Percentiles rank a stretch among this genome's conserved stretches.
Conservation (phyloP, 1,140 invertebrate genomes). For the Drosophila fuyamai region DNA sequence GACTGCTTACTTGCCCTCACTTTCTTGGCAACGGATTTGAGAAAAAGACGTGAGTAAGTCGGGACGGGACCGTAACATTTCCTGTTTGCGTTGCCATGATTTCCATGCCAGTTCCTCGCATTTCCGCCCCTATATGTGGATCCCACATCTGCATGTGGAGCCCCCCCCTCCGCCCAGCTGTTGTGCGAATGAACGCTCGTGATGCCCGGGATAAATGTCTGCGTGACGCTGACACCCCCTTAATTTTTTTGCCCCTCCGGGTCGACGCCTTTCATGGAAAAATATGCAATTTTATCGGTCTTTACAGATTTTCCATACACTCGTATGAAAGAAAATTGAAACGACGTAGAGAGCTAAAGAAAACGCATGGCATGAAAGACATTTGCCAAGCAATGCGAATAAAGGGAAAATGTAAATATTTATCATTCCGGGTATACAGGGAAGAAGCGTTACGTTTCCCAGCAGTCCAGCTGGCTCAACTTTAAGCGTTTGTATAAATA, state of each 20-base stretch:
- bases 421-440: slow-evolving; percentile 50
- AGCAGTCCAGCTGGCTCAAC: slow-evolving; percentile 39
- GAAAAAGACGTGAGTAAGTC: slow-evolving; percentile 39
- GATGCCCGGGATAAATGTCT: slow-evolving; percentile 65
- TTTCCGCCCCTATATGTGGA: slow-evolving; percentile 15
- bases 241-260: slow-evolving; percentile 29
- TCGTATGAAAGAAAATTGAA: slow-evolving; percentile 28
- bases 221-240: slow-evolving; percentile 11
- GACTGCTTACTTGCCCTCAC: slow-evolving; percentile 21
- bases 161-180: neutral
- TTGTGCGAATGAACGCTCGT: slow-evolving; percentile 53
- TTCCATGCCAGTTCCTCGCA: slow-evolving; percentile 43
- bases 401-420: slow-evolving; percentile 75
- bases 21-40: slow-evolving; percentile 47
- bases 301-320: slow-evolving; percentile 73
- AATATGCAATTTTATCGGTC: slow-evolving; percentile 84
- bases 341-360: slow-evolving; percentile 35
- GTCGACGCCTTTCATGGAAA: slow-evolving; percentile 71
- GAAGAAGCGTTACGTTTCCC: slow-evolving; percentile 42
- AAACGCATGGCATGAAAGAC: slow-evolving; percentile 67
- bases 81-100: slow-evolving; percentile 78
- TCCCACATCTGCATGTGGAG: slow-evolving; percentile 26
- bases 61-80: slow-evolving; percentile 60
- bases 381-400: slow-evolving; percentile 62
- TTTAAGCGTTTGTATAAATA: slow-evolving; percentile 44